A percentile compares a stretch with the other conserved stretches of the same genome.
phyloP scores from a whole-genome alignment of 2,888 invertebrate genomes.

The Ypsolopha scabrella region DNA sequence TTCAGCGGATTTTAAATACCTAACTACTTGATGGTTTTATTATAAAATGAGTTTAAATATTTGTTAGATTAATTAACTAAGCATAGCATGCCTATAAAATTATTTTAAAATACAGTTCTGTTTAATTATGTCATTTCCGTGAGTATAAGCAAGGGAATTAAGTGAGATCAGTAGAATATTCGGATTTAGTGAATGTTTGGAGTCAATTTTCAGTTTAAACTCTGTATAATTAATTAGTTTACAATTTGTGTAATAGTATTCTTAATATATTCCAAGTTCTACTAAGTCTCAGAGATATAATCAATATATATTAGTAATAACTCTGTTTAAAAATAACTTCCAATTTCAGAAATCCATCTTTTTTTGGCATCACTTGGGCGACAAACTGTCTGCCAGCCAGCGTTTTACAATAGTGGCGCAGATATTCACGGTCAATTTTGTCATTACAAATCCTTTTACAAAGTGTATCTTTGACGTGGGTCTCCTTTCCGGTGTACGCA shows the following conservation, averaged over 20 bases:
- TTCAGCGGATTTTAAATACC: constrained; percentile 1
- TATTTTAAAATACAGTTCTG: too few species aligned
- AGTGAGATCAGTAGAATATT: too few species aligned
- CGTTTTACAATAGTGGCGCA: constrained; percentile 22
- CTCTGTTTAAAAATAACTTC: neutral
- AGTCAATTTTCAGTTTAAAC: too few species aligned
- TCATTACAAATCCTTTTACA: constrained; percentile 57
- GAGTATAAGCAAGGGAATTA: neutral
- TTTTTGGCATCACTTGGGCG: constrained; percentile 24
- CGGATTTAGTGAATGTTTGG: too few species aligned
- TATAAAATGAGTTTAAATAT: constrained; percentile 9
- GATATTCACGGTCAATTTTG: constrained; percentile 42
- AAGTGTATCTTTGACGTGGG: constrained; percentile 49
- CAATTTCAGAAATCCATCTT: neutral
- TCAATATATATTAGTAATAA: too few species aligned
- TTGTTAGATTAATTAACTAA: too few species aligned
- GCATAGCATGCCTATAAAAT: too few species aligned
- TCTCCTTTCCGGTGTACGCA: constrained; percentile 51
- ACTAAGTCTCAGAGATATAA: too few species aligned
- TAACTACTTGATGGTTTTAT: constrained; percentile 1
- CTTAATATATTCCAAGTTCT: too few species aligned
- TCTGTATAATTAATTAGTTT: too few species aligned
- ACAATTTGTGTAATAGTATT: too few species aligned
- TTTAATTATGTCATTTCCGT: constrained; percentile 15
- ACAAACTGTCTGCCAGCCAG: constrained; percentile 48